Evolutionary conservation across 1,140 invertebrate species (phyloP).

Genomic region (Formica exsecta): DNA sequence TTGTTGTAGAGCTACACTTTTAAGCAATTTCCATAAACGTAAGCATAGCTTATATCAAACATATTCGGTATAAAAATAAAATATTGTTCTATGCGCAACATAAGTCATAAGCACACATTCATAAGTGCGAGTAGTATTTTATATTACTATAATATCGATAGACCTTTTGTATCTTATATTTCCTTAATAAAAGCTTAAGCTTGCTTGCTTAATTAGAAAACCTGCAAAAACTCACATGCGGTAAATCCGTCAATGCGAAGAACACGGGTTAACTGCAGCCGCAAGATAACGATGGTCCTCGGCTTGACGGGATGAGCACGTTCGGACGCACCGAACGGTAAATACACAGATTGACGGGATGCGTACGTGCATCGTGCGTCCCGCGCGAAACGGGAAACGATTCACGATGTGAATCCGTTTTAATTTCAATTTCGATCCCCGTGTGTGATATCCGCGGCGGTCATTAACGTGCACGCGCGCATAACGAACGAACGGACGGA

Average conservation of each 20-base stretch:
- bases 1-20: neutral
- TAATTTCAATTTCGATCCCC: constrained; percentile 73
- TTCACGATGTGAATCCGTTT: constrained; percentile 65
- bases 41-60: neutral
- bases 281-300: constrained; percentile 44
- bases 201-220: constrained; percentile 39
- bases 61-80: neutral
- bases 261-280: constrained; percentile 32
- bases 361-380: constrained; percentile 29
- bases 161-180: neutral
- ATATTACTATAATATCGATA: neutral
- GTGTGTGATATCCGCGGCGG: constrained; percentile 28
- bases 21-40: neutral
- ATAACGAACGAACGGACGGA: constrained; percentile 60
- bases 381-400: constrained; percentile 69
- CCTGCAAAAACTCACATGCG: constrained; percentile 6
- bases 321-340: constrained; percentile 39
- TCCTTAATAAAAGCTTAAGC: constrained; percentile 27
- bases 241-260: constrained; percentile 26
- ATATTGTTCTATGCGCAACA: constrained; percentile 20
- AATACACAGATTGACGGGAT: constrained; percentile 32
- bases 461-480: constrained; percentile 53
- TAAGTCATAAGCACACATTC: neutral
- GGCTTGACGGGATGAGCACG: constrained; percentile 34
- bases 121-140: neutral